Evolutionary conservation across 2,113 vertebrate genomes (phyloP), one percentile per base, ranked within the genome.

Genomic region (Podarcis cretensis): DNA sequence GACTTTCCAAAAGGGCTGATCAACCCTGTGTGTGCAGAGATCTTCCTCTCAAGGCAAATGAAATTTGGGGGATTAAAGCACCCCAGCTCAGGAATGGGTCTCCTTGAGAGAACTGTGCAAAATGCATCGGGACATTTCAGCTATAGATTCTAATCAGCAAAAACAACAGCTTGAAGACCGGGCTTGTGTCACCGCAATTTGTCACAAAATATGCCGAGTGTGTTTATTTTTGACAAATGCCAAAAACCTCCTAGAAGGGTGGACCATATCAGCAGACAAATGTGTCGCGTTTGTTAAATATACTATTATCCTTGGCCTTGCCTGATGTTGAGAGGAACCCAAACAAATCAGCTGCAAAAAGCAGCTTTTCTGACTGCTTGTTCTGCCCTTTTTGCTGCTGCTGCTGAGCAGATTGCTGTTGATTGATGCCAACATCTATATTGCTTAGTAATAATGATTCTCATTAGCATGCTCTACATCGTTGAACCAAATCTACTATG

Each of bases 371-470:
- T 95, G 94, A 89, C 93, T 94, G 48, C 86, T 90, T 93, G 91
- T 71, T 94, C 93, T 95, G 94, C 94, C 92, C 94, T 94, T 92
- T 90, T 82, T 87, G 88, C 85, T 94, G 92, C 88, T 91, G 90
- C 92, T 59, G 85, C 89, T 37, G 92, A 95, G 91, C 95, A 94
- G 93, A 94, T 95, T 95, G 94, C 78, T 85, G 79, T 91, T 87
- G 90, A 82, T 81, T 77, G 88, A 90, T 93, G 95, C 94, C 93
- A 95, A 89, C 87, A 66, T 92, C 94, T 89, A 92, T 93, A 93
- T 91, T 71, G 94, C 94, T 68, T 83, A n/a, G 92, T 93, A 95
- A 95, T 96, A 95, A 93, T 95, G 92, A 95, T 95, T 94, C 93
- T 95, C 93, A 94, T 95, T 93, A 95, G 90, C 92, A 95, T 93